phyloP scores from a whole-genome alignment of 1,140 invertebrate genomes.

The Reticulitermes speratus region DNA sequence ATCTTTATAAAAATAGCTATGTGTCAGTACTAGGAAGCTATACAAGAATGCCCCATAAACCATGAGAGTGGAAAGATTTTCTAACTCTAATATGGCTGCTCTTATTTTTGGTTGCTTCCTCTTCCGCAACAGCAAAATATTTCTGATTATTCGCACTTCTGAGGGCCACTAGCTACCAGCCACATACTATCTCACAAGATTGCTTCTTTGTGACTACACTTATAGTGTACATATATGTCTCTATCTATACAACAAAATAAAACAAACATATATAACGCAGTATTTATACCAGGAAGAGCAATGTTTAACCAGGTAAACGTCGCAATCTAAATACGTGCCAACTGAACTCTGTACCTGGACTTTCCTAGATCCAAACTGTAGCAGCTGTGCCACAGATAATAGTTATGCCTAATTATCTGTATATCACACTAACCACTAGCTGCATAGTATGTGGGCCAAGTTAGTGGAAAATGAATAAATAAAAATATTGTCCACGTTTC shows the following conservation, averaged over 20 bases:
- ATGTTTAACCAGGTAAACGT: too few species aligned
- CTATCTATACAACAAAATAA: background rate
- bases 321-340: background rate
- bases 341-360: background rate
- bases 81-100: background rate
- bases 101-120: too few species aligned
- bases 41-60: background rate
- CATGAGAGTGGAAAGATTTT: background rate
- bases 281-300: too few species aligned
- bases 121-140: background rate
- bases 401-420: too few species aligned
- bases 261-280: too few species aligned
- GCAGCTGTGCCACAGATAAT: too few species aligned
- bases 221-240: background rate
- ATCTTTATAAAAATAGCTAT: constrained; percentile 1
- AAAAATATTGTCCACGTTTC: too few species aligned
- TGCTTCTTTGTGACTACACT: background rate
- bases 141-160: background rate
- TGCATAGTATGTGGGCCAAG: too few species aligned
- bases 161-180: background rate
- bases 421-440: too few species aligned
- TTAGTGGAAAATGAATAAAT: too few species aligned
- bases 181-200: background rate
- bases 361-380: background rate
- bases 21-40: background rate